phyloP scores from a whole-genome alignment of 1,140 invertebrate species.

The Dendrolimus punctatus region DNA sequence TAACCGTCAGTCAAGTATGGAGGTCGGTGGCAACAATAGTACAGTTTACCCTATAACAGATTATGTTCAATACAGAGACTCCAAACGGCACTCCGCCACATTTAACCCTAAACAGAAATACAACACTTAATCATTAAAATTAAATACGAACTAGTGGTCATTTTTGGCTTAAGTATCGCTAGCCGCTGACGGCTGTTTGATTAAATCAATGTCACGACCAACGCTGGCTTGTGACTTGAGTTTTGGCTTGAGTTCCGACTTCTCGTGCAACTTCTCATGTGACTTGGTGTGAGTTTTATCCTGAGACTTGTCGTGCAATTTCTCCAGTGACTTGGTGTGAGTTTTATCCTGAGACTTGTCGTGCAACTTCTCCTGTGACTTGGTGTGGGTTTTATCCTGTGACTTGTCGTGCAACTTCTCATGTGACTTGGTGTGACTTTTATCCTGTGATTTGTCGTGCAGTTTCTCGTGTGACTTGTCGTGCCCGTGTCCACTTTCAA shows the following conservation, averaged over 20 bases:
- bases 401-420: constrained; percentile 15
- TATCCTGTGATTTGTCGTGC: constrained; percentile 1
- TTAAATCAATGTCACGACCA: constrained; percentile 39
- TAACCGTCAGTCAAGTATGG: too few relatives aligned
- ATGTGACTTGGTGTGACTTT: too few relatives aligned
- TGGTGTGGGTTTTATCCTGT: constrained; percentile 21
- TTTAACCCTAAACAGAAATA: too few relatives aligned
- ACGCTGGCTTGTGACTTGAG: constrained; percentile 54
- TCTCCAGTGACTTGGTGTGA: constrained; percentile 14
- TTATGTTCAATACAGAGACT: too few relatives aligned
- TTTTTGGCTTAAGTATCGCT: constrained; percentile 45
- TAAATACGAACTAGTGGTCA: too few relatives aligned
- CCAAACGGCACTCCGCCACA: too few relatives aligned
- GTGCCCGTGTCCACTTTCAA: constrained; percentile 30
- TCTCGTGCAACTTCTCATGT: constrained; percentile 20
- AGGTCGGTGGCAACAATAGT: too few relatives aligned
- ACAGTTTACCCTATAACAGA: too few relatives aligned
- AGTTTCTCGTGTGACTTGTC: constrained; percentile 13
- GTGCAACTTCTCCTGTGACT: constrained; percentile 50
- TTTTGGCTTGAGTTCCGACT: constrained; percentile 31
- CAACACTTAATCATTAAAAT: too few relatives aligned
- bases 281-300: constrained; percentile 11
- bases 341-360: constrained; percentile 19
- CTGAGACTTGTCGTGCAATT: constrained; percentile 13
- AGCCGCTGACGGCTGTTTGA: constrained; percentile 49